Evolutionary conservation across 2,797 vertebrate genomes (phyloP).

Genomic region (Sitta carolinensis): DNA sequence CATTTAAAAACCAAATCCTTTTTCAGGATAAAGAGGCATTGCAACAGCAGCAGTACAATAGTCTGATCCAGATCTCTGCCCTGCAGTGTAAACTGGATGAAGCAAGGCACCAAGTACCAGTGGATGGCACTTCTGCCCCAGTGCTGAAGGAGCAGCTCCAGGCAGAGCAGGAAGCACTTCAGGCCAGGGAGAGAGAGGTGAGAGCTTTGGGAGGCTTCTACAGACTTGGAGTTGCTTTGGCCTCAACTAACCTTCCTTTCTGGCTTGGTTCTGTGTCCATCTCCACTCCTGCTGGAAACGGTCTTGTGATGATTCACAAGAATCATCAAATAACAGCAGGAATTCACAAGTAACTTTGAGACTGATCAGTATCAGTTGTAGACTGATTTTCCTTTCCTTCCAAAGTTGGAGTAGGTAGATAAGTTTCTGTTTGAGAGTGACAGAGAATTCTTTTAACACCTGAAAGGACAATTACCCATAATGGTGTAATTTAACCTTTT

Average conservation of each 20-base stretch:
- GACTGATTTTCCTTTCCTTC: background rate
- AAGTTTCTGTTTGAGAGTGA: background rate
- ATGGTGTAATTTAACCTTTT: background rate
- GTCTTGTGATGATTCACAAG: background rate
- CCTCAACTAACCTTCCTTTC: background rate
- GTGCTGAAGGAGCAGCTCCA: conserved; percentile 78
- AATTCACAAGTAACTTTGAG: background rate
- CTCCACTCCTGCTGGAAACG: background rate
- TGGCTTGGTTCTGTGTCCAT: background rate
- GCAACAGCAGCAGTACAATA: conserved; percentile 85
- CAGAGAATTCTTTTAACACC: background rate
- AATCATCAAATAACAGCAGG: no score
- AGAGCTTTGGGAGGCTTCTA: background rate
- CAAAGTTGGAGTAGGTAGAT: background rate
- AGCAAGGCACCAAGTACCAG: conserved; percentile 76
- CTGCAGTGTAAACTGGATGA: conserved; percentile 88
- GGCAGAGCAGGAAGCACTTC: conserved; percentile 75
- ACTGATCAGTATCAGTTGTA: background rate
- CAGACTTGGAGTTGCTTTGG: background rate
- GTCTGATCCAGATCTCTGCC: conserved; percentile 86
- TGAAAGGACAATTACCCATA: background rate
- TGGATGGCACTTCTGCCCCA: conserved; percentile 62
- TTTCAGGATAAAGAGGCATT: conserved; percentile 88
- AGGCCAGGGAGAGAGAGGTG: conserved; percentile 83
- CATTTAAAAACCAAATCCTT: background rate